Conservation (phyloP, 2,888 invertebrate species). For the Macrosiphum euphorbiae region DNA sequence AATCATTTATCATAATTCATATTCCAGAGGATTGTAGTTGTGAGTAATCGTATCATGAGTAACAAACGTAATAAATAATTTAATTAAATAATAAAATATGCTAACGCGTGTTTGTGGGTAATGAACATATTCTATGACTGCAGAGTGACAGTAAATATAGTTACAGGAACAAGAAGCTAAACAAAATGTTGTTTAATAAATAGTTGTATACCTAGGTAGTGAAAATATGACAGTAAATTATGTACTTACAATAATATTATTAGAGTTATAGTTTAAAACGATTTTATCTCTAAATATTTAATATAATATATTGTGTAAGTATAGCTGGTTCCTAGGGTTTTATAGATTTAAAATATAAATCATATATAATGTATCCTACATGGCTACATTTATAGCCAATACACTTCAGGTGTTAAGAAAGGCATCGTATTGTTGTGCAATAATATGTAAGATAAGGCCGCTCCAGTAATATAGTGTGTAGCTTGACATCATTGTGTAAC, state of each 20-base stretch:
- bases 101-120: not conserved
- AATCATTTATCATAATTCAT: not conserved
- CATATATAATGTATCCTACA: too few species aligned
- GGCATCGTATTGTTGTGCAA: too few species aligned
- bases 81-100: not conserved
- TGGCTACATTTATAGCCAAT: too few species aligned
- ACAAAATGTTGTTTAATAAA: not conserved
- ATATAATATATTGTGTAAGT: not conserved
- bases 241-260: not conserved
- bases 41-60: not conserved
- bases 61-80: not conserved
- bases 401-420: too few species aligned
- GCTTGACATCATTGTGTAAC: too few species aligned
- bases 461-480: too few species aligned
- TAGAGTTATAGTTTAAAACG: not conserved
- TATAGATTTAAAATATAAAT: too few species aligned
- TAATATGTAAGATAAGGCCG: too few species aligned
- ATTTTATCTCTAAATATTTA: not conserved
- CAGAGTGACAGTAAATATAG: not conserved
- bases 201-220: not conserved
- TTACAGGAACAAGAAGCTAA: not conserved
- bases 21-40: not conserved
- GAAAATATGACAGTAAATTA: not conserved
- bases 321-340: not conserved
- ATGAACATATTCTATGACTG: not conserved